These are phyloP conservation scores for Cenopis cana DNA, from an alignment of 2,888 invertebrate genomes.

Conservation along the genomic window DNA sequence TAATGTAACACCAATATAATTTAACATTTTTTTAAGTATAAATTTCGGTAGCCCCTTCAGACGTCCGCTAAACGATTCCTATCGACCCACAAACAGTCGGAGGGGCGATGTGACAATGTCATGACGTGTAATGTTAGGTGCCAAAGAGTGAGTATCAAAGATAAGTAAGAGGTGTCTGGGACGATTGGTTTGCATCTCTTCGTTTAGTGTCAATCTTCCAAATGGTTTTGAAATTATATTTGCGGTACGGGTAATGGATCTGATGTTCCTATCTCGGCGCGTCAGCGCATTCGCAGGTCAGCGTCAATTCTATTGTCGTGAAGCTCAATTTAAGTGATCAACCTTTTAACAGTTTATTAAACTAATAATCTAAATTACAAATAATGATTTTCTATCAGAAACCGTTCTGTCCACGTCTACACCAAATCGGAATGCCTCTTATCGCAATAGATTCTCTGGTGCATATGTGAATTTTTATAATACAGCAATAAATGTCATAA, in stretches of 20 bases:
- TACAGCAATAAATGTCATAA: conserved; percentile 76
- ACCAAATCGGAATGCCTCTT: conserved; percentile 69
- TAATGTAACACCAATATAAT: conserved; percentile 57
- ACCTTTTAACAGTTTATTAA: conserved; percentile 71
- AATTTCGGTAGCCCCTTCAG: conserved; percentile 47
- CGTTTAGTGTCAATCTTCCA: conserved; percentile 76
- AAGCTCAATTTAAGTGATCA: conserved; percentile 81
- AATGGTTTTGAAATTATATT: conserved; percentile 76
- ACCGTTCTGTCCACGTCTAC: conserved; percentile 77
- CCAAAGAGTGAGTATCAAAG: conserved; percentile 85
- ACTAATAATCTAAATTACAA: conserved; percentile 54
- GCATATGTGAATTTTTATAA: conserved; percentile 72
- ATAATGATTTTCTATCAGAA: conserved; percentile 72
- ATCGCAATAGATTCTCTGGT: conserved; percentile 71
- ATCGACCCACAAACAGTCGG: conserved; percentile 58
- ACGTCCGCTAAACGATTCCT: conserved; percentile 54
- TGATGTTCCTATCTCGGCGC: conserved; percentile 78
- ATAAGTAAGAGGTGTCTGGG: conserved; percentile 70
- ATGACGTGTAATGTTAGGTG: conserved; percentile 77
- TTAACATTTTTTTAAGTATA: conserved; percentile 48
- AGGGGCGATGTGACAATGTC: conserved; percentile 65
- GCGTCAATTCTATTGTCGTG: conserved; percentile 82
- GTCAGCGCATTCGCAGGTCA: conserved; percentile 66
- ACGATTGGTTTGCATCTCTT: conserved; percentile 73
- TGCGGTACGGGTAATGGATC: conserved; percentile 83